Conservation (phyloP, 2,888 invertebrate genomes). For the Prosapia bicincta region DNA sequence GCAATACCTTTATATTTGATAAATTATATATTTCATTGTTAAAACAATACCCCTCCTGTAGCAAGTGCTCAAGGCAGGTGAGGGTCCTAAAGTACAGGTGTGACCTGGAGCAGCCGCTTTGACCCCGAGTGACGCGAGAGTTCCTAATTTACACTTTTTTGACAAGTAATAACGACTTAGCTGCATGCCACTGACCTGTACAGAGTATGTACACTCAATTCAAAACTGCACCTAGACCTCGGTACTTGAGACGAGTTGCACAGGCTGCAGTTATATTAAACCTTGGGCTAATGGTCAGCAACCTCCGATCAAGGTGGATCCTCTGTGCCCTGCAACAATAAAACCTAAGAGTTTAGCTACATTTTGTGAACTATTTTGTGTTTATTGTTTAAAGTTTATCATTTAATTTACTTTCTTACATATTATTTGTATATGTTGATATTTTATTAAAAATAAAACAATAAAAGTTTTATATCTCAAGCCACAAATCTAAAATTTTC, state of each 20-base stretch:
- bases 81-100: background rate
- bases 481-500: no score
- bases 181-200: background rate
- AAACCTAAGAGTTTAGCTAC: no score
- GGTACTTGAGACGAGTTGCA: background rate
- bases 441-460: no score
- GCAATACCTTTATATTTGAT: no score
- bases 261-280: background rate
- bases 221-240: background rate
- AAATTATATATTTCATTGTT: no score
- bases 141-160: background rate
- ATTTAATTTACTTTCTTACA: no score
- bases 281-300: background rate
- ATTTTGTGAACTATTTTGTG: no score
- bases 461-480: no score
- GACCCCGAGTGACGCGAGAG: background rate
- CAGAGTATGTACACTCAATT: background rate
- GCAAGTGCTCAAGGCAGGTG: no score
- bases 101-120: background rate
- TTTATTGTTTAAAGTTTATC: no score
- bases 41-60: no score
- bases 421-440: no score
- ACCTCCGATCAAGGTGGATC: background rate
- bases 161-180: background rate
- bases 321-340: background rate